Percentiles rank a stretch among this genome's conserved stretches.
These are phyloP conservation scores for Carcina quercana DNA, from an alignment of 2,888 invertebrate species.

Conservation along the genomic window DNA sequence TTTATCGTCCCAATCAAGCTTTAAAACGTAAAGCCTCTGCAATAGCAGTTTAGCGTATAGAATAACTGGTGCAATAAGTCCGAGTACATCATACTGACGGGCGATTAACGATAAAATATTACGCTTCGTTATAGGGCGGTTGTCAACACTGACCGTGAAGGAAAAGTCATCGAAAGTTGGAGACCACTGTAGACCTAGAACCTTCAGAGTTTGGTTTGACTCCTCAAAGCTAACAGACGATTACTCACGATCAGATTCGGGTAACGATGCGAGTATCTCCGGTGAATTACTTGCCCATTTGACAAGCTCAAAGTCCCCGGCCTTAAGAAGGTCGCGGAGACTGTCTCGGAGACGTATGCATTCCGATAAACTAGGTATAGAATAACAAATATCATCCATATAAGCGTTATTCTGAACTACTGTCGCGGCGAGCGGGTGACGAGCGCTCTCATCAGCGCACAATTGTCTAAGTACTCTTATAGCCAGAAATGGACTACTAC, in stretches of 20 bases:
- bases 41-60: slow-evolving; percentile 11
- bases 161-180: slow-evolving; percentile 10
- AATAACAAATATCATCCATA: slow-evolving; percentile 13
- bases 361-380: slow-evolving; percentile 7
- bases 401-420: slow-evolving; percentile 1
- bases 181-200: slow-evolving; percentile 12
- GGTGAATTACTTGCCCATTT: slow-evolving; percentile 13
- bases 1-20: slow-evolving; percentile 8
- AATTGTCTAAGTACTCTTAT: slow-evolving; percentile 11
- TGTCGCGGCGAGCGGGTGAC: slow-evolving; percentile 7
- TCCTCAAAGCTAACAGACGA: no score
- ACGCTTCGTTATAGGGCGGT: slow-evolving; percentile 6
- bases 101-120: slow-evolving; percentile 10
- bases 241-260: slow-evolving; percentile 7
- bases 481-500: slow-evolving; percentile 13
- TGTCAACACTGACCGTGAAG: not conserved
- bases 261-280: slow-evolving; percentile 6
- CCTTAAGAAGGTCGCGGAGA: slow-evolving; percentile 6
- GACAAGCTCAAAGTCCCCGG: slow-evolving; percentile 13
- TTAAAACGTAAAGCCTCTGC: slow-evolving; percentile 8
- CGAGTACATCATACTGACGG: slow-evolving; percentile 1
- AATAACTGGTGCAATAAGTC: slow-evolving; percentile 11
- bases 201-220: slow-evolving; percentile 7
- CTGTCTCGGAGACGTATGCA: slow-evolving; percentile 7
- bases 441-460: slow-evolving; percentile 4